Evolutionary conservation across 2,888 invertebrate genomes (phyloP).

Genomic region (Campoplex capitator): DNA sequence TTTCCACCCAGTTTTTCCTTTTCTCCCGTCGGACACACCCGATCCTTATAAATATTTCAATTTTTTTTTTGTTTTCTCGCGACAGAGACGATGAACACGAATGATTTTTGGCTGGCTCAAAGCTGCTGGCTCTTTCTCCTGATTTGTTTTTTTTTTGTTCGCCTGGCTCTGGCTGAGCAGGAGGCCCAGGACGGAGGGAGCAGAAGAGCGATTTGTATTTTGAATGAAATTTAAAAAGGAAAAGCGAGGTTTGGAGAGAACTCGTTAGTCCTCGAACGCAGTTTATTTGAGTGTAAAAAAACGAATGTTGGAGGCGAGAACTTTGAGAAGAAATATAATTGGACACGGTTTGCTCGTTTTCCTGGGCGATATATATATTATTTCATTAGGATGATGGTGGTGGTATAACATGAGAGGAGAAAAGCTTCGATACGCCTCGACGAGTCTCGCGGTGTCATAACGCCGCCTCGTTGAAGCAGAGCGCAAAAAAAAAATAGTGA

Average conservation of each 20-base stretch:
- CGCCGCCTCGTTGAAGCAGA: not conserved
- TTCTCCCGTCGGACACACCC: not conserved
- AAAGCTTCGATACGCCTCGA: constrained; percentile 66
- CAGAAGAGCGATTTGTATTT: constrained; percentile 6
- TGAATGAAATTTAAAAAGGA: constrained; percentile 13
- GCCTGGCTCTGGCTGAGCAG: too few species aligned
- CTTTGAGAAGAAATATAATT: constrained; percentile 68
- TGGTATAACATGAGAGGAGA: constrained; percentile 9
- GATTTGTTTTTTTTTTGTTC: too few species aligned
- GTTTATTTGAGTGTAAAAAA: not conserved
- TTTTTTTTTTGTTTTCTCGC: constrained; percentile 2
- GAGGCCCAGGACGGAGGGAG: too few species aligned
- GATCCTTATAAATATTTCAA: constrained; percentile 52
- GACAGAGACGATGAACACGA: constrained; percentile 26
- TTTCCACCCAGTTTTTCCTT: constrained; percentile 21
- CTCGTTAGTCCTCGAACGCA: constrained; percentile 26
- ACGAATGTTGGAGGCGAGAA: too few species aligned
- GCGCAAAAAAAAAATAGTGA: constrained; percentile 4
- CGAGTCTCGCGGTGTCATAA: constrained; percentile 48
- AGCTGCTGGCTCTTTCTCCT: not conserved
- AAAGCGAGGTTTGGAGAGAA: not conserved
- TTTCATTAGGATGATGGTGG: constrained; percentile 45
- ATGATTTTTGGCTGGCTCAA: constrained; percentile 27
- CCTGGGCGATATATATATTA: constrained; percentile 51
- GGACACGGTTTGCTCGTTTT: constrained; percentile 68